Evolutionary conservation across 2,113 vertebrate genomes (phyloP).

Genomic region (Gymnarchus niloticus): DNA sequence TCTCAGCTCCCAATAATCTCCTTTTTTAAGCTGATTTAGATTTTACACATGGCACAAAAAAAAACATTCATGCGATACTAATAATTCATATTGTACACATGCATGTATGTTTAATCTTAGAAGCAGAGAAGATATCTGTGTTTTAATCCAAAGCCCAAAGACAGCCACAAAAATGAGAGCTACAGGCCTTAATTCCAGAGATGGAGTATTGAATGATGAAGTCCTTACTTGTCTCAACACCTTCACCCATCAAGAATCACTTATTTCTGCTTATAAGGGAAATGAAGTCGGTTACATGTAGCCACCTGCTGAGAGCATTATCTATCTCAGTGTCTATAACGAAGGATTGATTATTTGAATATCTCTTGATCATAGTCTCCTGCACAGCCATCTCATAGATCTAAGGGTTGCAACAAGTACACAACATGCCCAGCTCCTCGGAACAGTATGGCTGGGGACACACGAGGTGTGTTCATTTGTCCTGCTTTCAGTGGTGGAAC

Average conservation of each 20-base stretch:
- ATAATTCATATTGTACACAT: neutral
- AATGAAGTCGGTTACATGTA: neutral
- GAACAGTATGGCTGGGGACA: neutral
- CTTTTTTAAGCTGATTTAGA: neutral
- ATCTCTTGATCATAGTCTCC: neutral
- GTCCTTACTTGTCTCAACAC: neutral
- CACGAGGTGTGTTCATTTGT: neutral
- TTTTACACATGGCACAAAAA: neutral
- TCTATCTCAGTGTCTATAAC: neutral
- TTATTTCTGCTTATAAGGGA: neutral
- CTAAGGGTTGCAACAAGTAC: neutral
- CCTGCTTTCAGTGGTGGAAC: neutral
- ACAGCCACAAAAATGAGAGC: neutral
- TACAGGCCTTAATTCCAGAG: neutral
- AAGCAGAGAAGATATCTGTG: neutral
- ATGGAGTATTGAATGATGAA: neutral
- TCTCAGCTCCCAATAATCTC: slow-evolving; percentile 4
- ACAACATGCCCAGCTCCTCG: neutral
- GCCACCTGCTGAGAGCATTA: neutral
- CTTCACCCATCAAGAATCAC: neutral
- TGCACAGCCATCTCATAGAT: neutral
- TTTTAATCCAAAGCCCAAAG: neutral
- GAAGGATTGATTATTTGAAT: slow-evolving; percentile 2
- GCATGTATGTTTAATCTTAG: neutral
- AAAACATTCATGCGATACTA: neutral